Percentiles rank a stretch among this genome's conserved stretches.
phyloP scores from a whole-genome alignment of 2,797 vertebrate genomes.

The Coracias cyanogaster region DNA sequence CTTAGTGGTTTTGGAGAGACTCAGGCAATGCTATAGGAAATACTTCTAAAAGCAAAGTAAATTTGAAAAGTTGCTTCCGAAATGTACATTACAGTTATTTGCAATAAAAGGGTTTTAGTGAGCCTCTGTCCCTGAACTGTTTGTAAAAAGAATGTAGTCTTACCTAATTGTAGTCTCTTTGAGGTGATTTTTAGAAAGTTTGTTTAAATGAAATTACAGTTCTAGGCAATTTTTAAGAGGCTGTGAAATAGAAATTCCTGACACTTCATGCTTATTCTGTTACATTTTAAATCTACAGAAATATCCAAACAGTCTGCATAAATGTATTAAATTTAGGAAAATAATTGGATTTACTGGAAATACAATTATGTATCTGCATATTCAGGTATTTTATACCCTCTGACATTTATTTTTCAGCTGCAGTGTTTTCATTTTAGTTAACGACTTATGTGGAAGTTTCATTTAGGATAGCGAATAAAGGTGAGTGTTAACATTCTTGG shows the following conservation, averaged over 20 bases:
- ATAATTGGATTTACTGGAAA: slow-evolving; percentile 53
- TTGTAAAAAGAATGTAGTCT: background rate
- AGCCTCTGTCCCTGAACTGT: background rate
- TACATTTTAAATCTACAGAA: slow-evolving; percentile 6
- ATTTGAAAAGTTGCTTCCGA: background rate
- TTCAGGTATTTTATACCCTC: slow-evolving; percentile 30
- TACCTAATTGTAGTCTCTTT: background rate
- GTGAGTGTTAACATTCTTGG: background rate
- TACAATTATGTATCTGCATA: slow-evolving; percentile 14
- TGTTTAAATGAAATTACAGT: background rate
- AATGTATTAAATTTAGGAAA: slow-evolving; percentile 20
- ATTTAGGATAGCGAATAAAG: slow-evolving; percentile 1
- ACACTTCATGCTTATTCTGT: background rate
- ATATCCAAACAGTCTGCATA: background rate
- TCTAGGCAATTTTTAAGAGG: background rate
- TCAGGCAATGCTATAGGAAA: background rate
- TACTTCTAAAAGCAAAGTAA: background rate
- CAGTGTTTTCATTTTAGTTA: slow-evolving; percentile 9
- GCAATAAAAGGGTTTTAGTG: background rate
- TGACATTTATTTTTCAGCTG: slow-evolving; percentile 28
- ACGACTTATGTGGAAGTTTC: background rate
- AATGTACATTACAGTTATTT: background rate
- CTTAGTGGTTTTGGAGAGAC: background rate
- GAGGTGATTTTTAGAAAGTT: background rate
- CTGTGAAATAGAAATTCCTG: background rate